phyloP scores from a whole-genome alignment of 2,113 vertebrate genomes.

The Falcunculus frontatus region DNA sequence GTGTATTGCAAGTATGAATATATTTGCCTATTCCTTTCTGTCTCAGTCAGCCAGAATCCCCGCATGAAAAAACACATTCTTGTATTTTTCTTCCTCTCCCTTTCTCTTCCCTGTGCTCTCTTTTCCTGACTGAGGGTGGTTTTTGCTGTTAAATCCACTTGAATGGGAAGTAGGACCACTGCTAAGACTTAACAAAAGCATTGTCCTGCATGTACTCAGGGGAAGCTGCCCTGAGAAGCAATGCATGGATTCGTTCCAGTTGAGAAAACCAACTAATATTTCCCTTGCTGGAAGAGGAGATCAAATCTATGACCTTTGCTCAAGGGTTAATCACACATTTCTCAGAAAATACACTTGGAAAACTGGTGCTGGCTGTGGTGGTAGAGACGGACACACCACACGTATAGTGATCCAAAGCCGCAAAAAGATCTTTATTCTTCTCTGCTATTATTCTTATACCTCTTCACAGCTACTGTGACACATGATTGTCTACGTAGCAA shows the following conservation, averaged over 20 bases:
- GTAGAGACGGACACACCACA: too few relatives aligned
- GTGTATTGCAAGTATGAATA: neutral
- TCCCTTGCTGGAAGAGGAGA: neutral
- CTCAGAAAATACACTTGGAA: neutral
- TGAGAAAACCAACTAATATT: conserved; percentile 5
- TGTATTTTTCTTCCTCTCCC: neutral
- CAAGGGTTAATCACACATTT: neutral
- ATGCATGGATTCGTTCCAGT: conserved; percentile 2
- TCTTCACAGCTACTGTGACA: too few relatives aligned
- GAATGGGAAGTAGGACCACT: neutral
- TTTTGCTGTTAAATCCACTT: neutral
- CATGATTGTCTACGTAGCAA: too few relatives aligned
- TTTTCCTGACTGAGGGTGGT: neutral
- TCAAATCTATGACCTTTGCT: neutral
- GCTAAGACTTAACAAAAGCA: neutral
- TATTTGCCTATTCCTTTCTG: neutral
- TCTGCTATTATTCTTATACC: too few relatives aligned
- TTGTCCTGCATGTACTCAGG: neutral
- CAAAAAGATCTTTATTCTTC: too few relatives aligned
- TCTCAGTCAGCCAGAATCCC: neutral
- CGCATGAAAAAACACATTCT: neutral
- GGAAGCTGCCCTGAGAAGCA: neutral
- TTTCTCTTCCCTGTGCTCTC: neutral
- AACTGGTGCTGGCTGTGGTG: neutral
- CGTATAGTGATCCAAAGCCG: too few relatives aligned